Conservation (phyloP, 2,113 vertebrate species). For the Tricholaema leucomelas region DNA sequence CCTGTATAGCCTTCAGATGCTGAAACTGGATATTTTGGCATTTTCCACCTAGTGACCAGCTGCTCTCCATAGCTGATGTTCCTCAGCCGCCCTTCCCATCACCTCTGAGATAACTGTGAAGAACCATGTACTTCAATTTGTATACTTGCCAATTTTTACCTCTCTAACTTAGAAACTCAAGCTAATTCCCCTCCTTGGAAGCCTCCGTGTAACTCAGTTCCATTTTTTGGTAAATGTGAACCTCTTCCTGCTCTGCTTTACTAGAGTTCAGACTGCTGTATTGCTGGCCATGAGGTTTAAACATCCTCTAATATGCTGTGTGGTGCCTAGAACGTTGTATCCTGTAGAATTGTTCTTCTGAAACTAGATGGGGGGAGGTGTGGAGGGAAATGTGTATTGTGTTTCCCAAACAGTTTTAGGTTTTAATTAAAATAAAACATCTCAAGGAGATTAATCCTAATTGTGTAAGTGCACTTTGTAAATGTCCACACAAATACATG, state of each 20-base stretch:
- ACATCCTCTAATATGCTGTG: background rate
- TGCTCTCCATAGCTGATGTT: background rate
- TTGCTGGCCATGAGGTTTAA: constrained; percentile 20
- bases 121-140: background rate
- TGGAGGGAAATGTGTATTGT: background rate
- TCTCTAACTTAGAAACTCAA: background rate
- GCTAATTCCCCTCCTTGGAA: background rate
- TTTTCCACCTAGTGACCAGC: background rate
- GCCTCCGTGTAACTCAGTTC: background rate
- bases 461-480: constrained; percentile 35
- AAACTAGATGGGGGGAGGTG: background rate
- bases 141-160: constrained; percentile 21
- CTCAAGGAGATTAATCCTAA: constrained; percentile 31
- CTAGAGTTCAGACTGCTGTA: background rate
- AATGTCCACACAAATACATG: background rate
- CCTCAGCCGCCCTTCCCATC: background rate
- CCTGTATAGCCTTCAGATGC: background rate
- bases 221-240: background rate
- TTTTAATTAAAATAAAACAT: constrained; percentile 50
- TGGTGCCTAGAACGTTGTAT: background rate
- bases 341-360: background rate
- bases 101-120: constrained; percentile 17
- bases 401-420: constrained; percentile 44
- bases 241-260: background rate
- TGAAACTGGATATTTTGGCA: background rate